Evolutionary conservation across 2,113 vertebrate genomes (phyloP), one percentile per base, ranked within the genome.

Genomic region (Pseudolaguvia tuberculata): DNA sequence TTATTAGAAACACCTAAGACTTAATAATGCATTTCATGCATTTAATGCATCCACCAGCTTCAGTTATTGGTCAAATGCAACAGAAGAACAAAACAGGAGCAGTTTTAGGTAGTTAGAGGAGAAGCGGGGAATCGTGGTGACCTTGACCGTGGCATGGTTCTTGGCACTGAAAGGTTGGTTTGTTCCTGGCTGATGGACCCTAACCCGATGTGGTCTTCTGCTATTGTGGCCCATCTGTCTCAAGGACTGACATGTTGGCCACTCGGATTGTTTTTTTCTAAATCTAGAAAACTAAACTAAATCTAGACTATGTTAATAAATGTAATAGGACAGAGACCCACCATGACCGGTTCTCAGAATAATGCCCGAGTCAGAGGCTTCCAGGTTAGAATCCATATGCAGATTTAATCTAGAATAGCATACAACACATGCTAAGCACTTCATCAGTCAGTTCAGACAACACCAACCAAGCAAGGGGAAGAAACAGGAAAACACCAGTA

Each of bases 81-180:
- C 35, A 62, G 45, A 1, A 48, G 23, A 66, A 27, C 23, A 13
- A 65, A 1, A 25, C 6, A n/a, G 59, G 17, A n/a, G 42, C 18
- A 23, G 25, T 0, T 5, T 5, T 0, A 15, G 1, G 5, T 2
- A 6, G 23, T 15, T 21, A 10, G 9, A 7, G 14, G 55, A 31
- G 25, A 31, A 29, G n/a, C 2, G 29, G 47, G 15, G 63, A 21
- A 27, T 67, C 23, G 27, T 2, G 1, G 45, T 50, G 47, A 67
- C 63, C 63, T 67, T 67, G 63, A 67, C 47, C 45, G 21, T 67
- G 63, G 63, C 63, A 67, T 67, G 45, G 47, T 23, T 50, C 23
- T 67, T 50, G 63, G 63, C 63, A 67, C 45, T 15, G n/a, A 15
- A 66, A 50, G 17, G 63, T 47, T 50, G 45, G 23, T 50, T 50